Evolutionary conservation across 1,140 invertebrate genomes (phyloP).

Genomic region (Oreohelix idahoensis): DNA sequence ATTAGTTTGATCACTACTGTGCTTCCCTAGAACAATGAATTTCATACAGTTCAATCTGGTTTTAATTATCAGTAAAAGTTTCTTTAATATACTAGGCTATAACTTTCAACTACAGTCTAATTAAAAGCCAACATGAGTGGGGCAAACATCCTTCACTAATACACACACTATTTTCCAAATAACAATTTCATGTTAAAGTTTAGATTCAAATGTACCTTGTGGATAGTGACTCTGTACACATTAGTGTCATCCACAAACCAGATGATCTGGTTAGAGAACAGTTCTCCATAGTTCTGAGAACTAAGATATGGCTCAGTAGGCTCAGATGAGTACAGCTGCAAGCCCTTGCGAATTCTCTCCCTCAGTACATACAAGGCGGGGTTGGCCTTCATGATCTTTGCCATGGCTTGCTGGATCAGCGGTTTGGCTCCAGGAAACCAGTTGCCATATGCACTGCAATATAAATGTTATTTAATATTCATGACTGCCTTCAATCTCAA

Average conservation of each 20-base stretch:
- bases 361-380: conserved; percentile 97
- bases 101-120: no score
- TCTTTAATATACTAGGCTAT: no score
- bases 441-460: conserved; percentile 93
- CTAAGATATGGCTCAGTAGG: conserved; percentile 99
- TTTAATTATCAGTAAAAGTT: no score
- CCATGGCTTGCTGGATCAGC: conserved; percentile 99
- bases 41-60: no score
- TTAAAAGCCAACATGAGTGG: no score
- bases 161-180: no score
- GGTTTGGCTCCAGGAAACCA: conserved; percentile 99
- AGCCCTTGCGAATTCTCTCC: conserved; percentile 96
- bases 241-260: conserved; percentile 99
- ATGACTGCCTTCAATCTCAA: no score
- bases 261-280: conserved; percentile 99
- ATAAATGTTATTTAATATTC: no score
- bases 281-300: conserved; percentile 99
- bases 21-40: no score
- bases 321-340: conserved; percentile 98
- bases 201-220: conserved; percentile 82
- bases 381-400: conserved; percentile 99
- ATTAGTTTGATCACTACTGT: no score
- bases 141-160: no score
- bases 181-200: no score
- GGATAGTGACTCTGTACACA: conserved; percentile 99